These are phyloP conservation scores for Harlomillsia oculata DNA, from an alignment of 1,140 invertebrate genomes.

Conservation along the genomic window DNA sequence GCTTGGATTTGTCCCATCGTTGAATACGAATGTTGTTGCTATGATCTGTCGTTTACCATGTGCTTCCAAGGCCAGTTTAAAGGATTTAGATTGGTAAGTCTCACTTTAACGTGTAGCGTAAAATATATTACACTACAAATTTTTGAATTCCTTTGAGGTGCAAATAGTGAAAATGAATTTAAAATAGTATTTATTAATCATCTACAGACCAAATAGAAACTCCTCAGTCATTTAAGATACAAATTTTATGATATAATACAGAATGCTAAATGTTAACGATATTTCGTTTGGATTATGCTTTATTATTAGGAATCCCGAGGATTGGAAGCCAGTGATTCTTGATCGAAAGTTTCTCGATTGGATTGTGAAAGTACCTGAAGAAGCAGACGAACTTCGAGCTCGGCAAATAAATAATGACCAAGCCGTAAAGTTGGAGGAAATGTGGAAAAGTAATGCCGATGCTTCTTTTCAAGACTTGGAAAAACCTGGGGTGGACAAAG, in stretches of 20 bases:
- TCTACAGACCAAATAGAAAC: no score
- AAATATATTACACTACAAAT: no score
- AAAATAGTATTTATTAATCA: no score
- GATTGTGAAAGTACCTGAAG: conserved; percentile 91
- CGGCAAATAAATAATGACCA: conserved; percentile 92
- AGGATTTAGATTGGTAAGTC: conserved; percentile 90
- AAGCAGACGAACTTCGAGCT: conserved; percentile 88
- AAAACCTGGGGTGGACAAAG: conserved; percentile 93
- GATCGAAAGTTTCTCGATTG: conserved; percentile 92
- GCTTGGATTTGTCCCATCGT: conserved; percentile 96
- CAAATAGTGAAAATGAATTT: no score
- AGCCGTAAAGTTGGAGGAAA: conserved; percentile 94
- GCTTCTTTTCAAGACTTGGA: conserved; percentile 96
- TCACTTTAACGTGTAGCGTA: no score
- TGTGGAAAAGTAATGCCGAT: conserved; percentile 98
- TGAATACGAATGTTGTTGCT: conserved; percentile 98
- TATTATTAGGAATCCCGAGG: conserved; percentile 52
- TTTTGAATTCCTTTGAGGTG: no score
- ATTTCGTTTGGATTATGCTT: no score
- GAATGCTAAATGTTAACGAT: no score
- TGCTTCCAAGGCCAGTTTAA: conserved; percentile 87
- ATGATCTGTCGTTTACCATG: conserved; percentile 94
- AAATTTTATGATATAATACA: no score
- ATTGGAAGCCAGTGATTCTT: conserved; percentile 96
- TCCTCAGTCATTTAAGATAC: no score